phyloP scores from a whole-genome alignment of 2,113 vertebrate species.

The Apeltes quadracus region DNA sequence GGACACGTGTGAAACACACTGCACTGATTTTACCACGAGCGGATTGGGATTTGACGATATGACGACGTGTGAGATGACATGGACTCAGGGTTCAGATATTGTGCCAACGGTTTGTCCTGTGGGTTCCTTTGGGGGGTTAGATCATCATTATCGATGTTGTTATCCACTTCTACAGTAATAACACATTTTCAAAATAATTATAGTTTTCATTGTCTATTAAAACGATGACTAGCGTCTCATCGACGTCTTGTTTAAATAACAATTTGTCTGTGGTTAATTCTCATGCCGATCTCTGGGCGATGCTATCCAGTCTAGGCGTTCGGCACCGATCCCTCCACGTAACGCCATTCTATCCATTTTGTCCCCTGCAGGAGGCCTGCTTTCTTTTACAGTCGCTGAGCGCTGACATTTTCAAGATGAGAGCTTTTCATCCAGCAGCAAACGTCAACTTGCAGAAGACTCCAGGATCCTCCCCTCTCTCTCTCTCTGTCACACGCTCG shows the following conservation, averaged over 20 bases:
- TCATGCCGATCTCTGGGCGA: slow-evolving; percentile 1
- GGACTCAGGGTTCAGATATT: background rate
- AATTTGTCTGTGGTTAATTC: background rate
- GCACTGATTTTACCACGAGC: background rate
- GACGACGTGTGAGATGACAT: background rate
- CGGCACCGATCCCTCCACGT: background rate
- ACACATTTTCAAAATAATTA: background rate
- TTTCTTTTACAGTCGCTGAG: background rate
- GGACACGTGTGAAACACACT: background rate
- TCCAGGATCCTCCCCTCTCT: background rate
- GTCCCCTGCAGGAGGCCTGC: background rate
- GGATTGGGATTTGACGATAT: background rate
- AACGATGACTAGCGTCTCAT: background rate
- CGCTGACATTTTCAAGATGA: slow-evolving; percentile 8
- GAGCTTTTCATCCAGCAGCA: slow-evolving; percentile 8
- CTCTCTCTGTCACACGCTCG: slow-evolving; percentile 25
- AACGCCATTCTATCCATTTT: background rate
- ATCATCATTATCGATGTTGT: too few relatives aligned
- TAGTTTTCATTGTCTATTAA: background rate
- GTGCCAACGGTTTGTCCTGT: background rate
- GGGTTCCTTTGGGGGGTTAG: background rate
- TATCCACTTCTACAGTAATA: background rate
- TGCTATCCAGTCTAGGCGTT: background rate
- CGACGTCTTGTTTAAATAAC: too few relatives aligned
- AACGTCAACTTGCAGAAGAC: slow-evolving; percentile 19